Evolutionary conservation across 2,888 invertebrate genomes (phyloP).

Genomic region (Drosophila ezoana): DNA sequence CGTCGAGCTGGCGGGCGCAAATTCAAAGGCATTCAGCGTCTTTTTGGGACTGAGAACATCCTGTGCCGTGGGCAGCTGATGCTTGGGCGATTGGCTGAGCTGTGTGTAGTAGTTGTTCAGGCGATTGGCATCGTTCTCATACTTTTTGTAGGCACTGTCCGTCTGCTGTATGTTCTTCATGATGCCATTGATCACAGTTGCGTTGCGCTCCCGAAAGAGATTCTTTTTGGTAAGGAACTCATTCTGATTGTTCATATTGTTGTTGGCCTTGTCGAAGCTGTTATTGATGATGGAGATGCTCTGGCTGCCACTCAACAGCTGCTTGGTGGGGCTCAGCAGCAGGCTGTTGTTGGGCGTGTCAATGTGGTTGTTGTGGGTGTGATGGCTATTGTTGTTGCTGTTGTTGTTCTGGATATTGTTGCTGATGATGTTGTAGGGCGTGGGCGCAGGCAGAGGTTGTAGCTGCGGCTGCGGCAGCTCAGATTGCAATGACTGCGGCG

Average conservation of each 20-base stretch:
- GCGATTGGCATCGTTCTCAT: conserved; percentile 84
- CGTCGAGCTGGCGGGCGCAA: conserved; percentile 45
- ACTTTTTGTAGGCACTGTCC: conserved; percentile 82
- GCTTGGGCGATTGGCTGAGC: conserved; percentile 82
- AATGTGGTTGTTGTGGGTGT: conserved; percentile 59
- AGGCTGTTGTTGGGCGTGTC: conserved; percentile 72
- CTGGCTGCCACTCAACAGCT: conserved; percentile 76
- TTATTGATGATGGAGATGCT: conserved; percentile 81
- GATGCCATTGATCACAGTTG: conserved; percentile 83
- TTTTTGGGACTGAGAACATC: conserved; percentile 78
- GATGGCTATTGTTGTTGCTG: conserved; percentile 53
- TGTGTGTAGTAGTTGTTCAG: conserved; percentile 84
- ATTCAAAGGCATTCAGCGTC: conserved; percentile 73
- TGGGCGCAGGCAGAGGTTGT: conserved; percentile 18
- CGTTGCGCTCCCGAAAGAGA: conserved; percentile 82
- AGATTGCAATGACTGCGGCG: conserved; percentile 81
- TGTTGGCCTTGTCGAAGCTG: conserved; percentile 76
- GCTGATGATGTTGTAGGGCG: conserved; percentile 62
- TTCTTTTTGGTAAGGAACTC: conserved; percentile 84
- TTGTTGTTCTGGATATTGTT: conserved; percentile 45
- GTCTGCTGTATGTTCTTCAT: conserved; percentile 82
- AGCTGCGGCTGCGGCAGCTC: conserved; percentile 34
- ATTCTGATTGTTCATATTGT: conserved; percentile 65
- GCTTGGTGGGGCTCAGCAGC: conserved; percentile 79
- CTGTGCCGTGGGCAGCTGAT: conserved; percentile 50